phyloP scores from a whole-genome alignment of 2,888 invertebrate species.

The Pheosia tremula region DNA sequence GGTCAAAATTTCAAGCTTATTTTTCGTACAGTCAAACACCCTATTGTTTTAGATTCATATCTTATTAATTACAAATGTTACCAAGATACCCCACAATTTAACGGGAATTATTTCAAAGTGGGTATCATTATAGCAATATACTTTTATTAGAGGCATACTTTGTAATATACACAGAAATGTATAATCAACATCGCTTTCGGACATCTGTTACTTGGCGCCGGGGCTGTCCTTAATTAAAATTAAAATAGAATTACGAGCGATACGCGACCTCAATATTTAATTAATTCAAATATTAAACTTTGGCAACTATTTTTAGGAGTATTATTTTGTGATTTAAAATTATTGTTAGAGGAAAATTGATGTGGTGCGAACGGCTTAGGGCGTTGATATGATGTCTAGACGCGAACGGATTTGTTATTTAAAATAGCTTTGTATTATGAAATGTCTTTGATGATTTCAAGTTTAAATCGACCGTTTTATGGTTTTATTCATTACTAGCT shows the following conservation, averaged over 20 bases:
- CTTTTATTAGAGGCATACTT: constrained; percentile 20
- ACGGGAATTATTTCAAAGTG: constrained; percentile 25
- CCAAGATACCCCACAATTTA: constrained; percentile 19
- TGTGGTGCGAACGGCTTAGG: not conserved
- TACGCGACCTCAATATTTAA: constrained; percentile 66
- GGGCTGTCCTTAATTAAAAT: constrained; percentile 69
- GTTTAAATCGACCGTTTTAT: too few species aligned
- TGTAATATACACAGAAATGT: constrained; percentile 38
- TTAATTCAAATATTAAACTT: constrained; percentile 52
- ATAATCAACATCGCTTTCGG: constrained; percentile 56
- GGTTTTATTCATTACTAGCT: too few species aligned
- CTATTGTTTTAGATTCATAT: not conserved
- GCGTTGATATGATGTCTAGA: not conserved
- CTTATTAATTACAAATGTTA: not conserved
- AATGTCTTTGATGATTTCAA: not conserved
- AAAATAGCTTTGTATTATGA: not conserved
- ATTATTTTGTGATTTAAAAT: not conserved
- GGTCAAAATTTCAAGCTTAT: too few species aligned
- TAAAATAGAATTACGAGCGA: constrained; percentile 66
- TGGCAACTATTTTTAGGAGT: constrained; percentile 35
- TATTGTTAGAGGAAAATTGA: not conserved
- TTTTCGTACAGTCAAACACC: too few species aligned
- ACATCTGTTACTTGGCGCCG: constrained; percentile 64
- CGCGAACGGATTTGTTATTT: not conserved
- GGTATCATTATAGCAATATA: constrained; percentile 28